Evolutionary conservation across 2,797 vertebrate species (phyloP).

Genomic region (Ptychobarbus kaznakovi): DNA sequence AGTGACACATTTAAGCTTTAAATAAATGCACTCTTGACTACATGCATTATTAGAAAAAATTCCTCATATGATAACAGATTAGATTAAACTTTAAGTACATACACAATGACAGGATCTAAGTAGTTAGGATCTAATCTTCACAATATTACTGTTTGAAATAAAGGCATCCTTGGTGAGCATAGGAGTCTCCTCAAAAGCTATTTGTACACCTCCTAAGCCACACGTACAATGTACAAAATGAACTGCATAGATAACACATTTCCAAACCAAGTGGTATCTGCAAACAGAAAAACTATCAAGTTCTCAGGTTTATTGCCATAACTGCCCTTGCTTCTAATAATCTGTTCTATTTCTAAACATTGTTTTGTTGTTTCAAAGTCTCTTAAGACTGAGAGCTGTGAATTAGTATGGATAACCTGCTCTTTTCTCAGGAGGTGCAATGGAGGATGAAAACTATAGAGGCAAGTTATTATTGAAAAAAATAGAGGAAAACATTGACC

Average conservation of each 20-base stretch:
- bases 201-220: background rate
- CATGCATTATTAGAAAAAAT: background rate
- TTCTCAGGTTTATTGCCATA: background rate
- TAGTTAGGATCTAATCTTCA: background rate
- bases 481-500: slow-evolving; percentile 23
- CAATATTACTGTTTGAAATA: background rate
- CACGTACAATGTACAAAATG: background rate
- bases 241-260: background rate
- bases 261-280: background rate
- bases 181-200: background rate
- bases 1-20: background rate
- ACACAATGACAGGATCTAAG: background rate
- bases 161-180: background rate
- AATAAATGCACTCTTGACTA: background rate
- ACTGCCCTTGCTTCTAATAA: background rate
- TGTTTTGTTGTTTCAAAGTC: background rate
- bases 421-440: slow-evolving; percentile 25
- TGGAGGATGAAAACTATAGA: slow-evolving; percentile 36
- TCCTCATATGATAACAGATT: background rate
- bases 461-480: slow-evolving; percentile 20
- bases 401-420: slow-evolving; percentile 12
- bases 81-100: background rate
- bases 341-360: background rate
- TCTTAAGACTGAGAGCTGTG: slow-evolving; percentile 6
- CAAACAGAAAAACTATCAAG: background rate